A percentile compares a stretch with the other conserved stretches of the same genome.
Evolutionary conservation across 2,113 vertebrate genomes (phyloP).

Genomic region (Anhinga anhinga): DNA sequence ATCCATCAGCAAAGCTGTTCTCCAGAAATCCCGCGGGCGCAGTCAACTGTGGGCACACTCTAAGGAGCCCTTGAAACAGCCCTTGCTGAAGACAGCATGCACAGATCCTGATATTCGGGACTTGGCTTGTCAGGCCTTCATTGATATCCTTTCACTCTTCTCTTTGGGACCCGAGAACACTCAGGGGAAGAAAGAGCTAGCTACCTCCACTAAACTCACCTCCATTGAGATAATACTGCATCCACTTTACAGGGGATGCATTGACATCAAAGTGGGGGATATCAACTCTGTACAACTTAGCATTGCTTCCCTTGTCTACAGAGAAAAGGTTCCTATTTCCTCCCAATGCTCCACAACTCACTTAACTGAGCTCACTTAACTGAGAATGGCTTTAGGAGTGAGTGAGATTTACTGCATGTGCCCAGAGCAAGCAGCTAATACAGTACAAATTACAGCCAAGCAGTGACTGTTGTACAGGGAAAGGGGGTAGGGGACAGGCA

Average conservation of each 20-base stretch:
- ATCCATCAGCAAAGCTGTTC: slow-evolving; percentile 80
- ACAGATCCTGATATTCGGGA: slow-evolving; percentile 80
- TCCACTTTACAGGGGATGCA: background rate
- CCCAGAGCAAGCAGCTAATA: background rate
- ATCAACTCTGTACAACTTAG: background rate
- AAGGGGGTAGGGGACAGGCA: background rate
- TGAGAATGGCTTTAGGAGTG: background rate
- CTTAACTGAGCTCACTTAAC: background rate
- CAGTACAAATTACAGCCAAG: background rate
- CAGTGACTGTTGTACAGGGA: background rate
- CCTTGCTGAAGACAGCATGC: slow-evolving; percentile 81
- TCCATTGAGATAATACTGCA: background rate
- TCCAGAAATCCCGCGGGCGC: slow-evolving; percentile 76
- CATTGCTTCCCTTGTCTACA: background rate
- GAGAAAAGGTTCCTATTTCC: background rate
- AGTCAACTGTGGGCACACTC: slow-evolving; percentile 87
- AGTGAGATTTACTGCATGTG: background rate
- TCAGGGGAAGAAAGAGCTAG: background rate
- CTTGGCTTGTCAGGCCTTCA: slow-evolving; percentile 87
- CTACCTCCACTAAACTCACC: background rate
- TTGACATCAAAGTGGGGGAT: background rate
- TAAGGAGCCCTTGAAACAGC: slow-evolving; percentile 88
- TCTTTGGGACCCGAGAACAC: background rate
- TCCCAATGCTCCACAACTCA: background rate
- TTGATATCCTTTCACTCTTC: slow-evolving; percentile 87